Evolutionary conservation across 2,888 invertebrate genomes (phyloP), one percentile per base, ranked within the genome.

Genomic region (Scaptomyza parva): DNA sequence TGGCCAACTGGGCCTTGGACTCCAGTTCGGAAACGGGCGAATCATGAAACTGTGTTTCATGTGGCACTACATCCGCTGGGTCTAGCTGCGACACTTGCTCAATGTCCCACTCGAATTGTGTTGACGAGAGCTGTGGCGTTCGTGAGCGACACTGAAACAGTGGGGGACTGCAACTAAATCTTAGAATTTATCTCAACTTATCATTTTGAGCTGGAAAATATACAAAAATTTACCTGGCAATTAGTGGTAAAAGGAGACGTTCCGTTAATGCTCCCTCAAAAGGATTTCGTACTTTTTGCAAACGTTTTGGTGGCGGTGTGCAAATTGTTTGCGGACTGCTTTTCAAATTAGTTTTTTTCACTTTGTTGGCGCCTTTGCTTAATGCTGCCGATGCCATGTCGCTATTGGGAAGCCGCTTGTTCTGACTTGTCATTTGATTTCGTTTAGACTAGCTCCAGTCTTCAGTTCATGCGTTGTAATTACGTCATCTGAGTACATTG

Each of bases 51-150:
- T 94, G 94, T 12, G 94, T 93, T 33, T 93, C 90, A 24, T 93
- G 93, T 33, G 92, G 88, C 54, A 91, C 94, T 53, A 95, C 94
- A 78, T 93, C 93, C 0, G 93, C 94, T 9, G 95, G 95, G 65
- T 93, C 92, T 8, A 95, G 90, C 30, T 91, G 91, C 1, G 95
- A 94, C n/a, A 95, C 92, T 71, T 95, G 94, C 35, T 95, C 95
- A 44, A 95, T 94, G n/a, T 93, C 94, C 95, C 95, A 95, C 59
- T 92, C 92, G 81, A 94, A 95, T 59, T 92, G 92, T n/a, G 91
- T 90, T n/a, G 91, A 91, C 6, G 88, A 87, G 17, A 90, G 66
- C 61, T 91, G 90, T 0, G 91, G 91, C 2, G 92, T 90, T 2
- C 76, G 76, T 0, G 91, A 85, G 0, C 86, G 88, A n/a, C 77